Base-by-base conservation (phyloP, 1,140 invertebrate genomes). In the Papilio helenus region DNA sequence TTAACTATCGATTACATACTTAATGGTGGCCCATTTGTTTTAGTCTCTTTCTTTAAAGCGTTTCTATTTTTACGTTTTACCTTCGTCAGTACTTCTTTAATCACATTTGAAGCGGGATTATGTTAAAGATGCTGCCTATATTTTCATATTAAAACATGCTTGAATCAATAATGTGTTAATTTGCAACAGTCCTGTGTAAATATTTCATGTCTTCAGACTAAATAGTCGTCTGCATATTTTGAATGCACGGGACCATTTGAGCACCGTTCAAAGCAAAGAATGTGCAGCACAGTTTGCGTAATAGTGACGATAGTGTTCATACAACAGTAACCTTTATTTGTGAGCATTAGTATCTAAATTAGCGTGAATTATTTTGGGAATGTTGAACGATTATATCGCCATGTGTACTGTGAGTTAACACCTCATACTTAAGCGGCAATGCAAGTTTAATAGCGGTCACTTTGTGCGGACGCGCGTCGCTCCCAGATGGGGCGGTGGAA, bases 391-490 rank as follows among this genome's bases (percentile, higher is more conserved):
- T 79, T 61, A 73, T 18, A 20, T 74, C 42, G 58, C 76, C 18
- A 79, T 76, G 55, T 79, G 79, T 82, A 71, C 46, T 82, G 79
- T 83, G 84, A 85, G 80, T 90, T 89, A 90, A 89, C 89, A 90
- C 89, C 87, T 90, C 82, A 81, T 85, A 84, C 84, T 88, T 86
- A 83, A 88, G 85, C 84, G 82, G 86, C 88, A 86, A 84, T 93
- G 87, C 89, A 93, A 88, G 90, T 90, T 92, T 93, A 92, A 92
- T 90, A 83, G 90, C 87, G 90, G 92, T 93, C 92, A 93, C 92
- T 93, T 92, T 93, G 92, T 82, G 85, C 87, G 85, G 83, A 86
- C 86, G 85, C 85, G 85, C 81, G 85, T 84, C 86, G 49, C 82
- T 88, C 90, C 87, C 88, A 46, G 68, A 82, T 86, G 89, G 79